Base-by-base conservation (phyloP, 2,797 vertebrate genomes). In the Pangasius macronema region DNA sequence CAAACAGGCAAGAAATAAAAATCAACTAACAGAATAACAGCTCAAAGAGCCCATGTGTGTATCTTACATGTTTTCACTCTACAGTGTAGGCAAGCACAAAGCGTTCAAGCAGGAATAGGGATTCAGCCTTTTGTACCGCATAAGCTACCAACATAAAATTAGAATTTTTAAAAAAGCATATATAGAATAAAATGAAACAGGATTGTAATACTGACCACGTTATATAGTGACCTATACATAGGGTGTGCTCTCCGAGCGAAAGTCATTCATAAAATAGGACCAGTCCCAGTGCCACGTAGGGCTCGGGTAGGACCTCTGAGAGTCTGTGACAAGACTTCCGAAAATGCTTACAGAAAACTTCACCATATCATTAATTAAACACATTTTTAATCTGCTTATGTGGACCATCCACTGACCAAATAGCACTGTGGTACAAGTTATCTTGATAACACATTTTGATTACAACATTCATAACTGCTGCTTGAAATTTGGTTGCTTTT, bases 11-110 rank as follows among this genome's bases (percentile, higher is more conserved):
- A 51, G 63, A 79, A 81, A 46, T 65, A 49, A 81, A 42, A 72
- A 20, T 70, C 30, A 61, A 36, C 59, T 49, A 27, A 68, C 30
- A 73, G n/a, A 61, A 51, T 27, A 85, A 57, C 14, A 57, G 33
- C 46, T 57, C 76, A 81, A 86, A 80, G 63, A 27, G 63, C 61
- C 27, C 27, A n/a, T 72, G 65, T 79, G 10, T 81, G 53, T 86
- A 49, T 57, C 11, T 33, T 33, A 49, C 77, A 86, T 18, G 22
- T 82, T 63, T 63, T 63, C 24, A 63, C 61, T 63, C 61, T 61
- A 27, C 24, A 9, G 24, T 27, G 2, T 8, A 61, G 59, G 24
- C 59, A 27, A 61, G 59, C 59, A 27, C 22, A 61, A 27, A 61
- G 24, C 22, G 2, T 8, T 61, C 59, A 61, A 24, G 59, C 27